phyloP scores from a whole-genome alignment of 2,113 vertebrate genomes.

The Aegotheles bennettii region DNA sequence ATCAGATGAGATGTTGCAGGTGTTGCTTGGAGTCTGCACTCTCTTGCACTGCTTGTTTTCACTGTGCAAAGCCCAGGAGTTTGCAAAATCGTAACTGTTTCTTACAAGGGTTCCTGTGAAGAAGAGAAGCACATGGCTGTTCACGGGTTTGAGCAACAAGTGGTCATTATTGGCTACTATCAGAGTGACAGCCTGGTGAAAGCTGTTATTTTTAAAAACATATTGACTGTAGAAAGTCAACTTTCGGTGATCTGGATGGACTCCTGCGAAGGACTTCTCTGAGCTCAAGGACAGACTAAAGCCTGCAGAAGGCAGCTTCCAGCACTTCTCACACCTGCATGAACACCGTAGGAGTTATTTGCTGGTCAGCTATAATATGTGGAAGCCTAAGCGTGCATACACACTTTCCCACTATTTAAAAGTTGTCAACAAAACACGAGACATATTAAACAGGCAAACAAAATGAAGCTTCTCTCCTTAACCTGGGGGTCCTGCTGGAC shows the following conservation, averaged over 20 bases:
- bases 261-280: neutral
- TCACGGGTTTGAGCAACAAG: neutral
- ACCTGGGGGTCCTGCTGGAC: too few relatives aligned
- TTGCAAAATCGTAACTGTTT: conserved; percentile 89
- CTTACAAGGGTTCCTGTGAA: conserved; percentile 81
- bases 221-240: neutral
- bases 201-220: neutral
- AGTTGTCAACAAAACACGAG: neutral
- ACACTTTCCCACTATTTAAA: neutral
- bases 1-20: conserved; percentile 81
- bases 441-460: neutral
- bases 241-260: neutral
- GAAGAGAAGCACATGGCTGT: neutral
- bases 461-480: neutral
- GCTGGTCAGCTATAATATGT: neutral
- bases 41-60: conserved; percentile 80
- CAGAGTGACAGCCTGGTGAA: neutral
- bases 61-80: conserved; percentile 92
- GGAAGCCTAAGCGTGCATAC: neutral
- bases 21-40: conserved; percentile 70
- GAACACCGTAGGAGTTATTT: neutral
- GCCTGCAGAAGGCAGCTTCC: neutral
- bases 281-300: neutral
- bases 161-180: neutral
- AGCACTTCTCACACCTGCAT: neutral